These are phyloP conservation scores for Lagodon rhomboides DNA, from an alignment of 2,797 vertebrate species.

Conservation along the genomic window DNA sequence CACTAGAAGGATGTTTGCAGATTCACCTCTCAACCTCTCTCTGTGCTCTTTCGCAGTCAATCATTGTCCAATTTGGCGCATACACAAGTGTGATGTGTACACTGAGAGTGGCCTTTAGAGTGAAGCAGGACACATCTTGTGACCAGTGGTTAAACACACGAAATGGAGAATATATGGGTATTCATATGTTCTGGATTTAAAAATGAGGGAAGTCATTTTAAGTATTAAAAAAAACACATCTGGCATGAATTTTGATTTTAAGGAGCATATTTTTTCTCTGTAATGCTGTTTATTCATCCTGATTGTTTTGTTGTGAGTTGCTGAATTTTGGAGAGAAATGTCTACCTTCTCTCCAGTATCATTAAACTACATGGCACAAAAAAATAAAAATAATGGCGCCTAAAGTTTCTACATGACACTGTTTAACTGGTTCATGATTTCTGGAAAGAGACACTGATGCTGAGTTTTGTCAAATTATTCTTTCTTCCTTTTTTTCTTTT, in stretches of 20 bases:
- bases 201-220: neutral
- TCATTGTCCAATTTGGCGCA: neutral
- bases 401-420: too few species aligned
- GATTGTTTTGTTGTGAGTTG: too few species aligned
- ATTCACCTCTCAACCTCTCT: neutral
- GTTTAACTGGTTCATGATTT: too few species aligned
- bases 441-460: too few species aligned
- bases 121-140: neutral
- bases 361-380: too few species aligned
- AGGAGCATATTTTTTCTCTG: neutral
- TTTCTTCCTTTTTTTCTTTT: too few species aligned
- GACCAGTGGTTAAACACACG: neutral
- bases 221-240: neutral
- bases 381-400: too few species aligned
- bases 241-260: neutral
- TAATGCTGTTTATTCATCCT: too few species aligned
- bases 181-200: too few species aligned
- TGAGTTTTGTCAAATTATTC: too few species aligned
- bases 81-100: slow-evolving; percentile 6
- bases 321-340: too few species aligned
- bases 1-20: slow-evolving; percentile 1
- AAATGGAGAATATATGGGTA: neutral
- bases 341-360: too few species aligned
- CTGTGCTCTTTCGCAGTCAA: neutral
- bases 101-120: neutral